Evolutionary conservation across 2,888 invertebrate genomes (phyloP).

Genomic region (Lithodes maja): DNA sequence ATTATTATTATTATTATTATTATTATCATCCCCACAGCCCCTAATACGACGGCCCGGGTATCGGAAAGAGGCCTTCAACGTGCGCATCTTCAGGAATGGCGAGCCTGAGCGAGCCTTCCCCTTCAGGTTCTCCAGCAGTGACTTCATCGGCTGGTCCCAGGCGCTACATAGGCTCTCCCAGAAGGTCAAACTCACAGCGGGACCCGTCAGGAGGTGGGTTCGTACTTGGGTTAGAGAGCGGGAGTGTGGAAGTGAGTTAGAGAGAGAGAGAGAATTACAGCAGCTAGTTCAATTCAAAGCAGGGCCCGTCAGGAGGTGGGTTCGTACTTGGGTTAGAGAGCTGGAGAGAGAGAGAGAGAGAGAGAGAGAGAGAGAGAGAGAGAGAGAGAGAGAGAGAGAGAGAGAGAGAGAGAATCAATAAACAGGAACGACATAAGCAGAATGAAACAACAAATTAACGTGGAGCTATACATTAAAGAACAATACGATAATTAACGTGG

Average conservation of each 20-base stretch:
- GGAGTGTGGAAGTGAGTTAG: neutral
- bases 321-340: neutral
- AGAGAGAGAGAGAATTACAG: neutral
- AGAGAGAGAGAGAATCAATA: neutral
- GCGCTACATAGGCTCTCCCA: constrained; percentile 36
- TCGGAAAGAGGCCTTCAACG: constrained; percentile 17
- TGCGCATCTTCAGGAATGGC: constrained; percentile 43
- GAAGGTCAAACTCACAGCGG: constrained; percentile 13
- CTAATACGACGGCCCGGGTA: neutral
- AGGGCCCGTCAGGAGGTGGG: neutral
- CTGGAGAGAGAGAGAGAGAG: neutral
- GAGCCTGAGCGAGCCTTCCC: constrained; percentile 5
- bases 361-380: neutral
- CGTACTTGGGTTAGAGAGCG: neutral
- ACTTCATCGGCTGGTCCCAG: constrained; percentile 36
- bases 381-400: neutral
- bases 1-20: neutral
- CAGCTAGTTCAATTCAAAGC: neutral
- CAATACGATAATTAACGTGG: too few species aligned
- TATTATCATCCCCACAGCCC: neutral
- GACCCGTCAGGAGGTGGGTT: constrained; percentile 34
- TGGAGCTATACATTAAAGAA: too few species aligned
- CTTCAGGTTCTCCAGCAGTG: constrained; percentile 22
- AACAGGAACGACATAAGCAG: too few species aligned
- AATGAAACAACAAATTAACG: too few species aligned